Base-by-base conservation (phyloP, 2,888 invertebrate species). In the Zaprionus bogoriensis region DNA sequence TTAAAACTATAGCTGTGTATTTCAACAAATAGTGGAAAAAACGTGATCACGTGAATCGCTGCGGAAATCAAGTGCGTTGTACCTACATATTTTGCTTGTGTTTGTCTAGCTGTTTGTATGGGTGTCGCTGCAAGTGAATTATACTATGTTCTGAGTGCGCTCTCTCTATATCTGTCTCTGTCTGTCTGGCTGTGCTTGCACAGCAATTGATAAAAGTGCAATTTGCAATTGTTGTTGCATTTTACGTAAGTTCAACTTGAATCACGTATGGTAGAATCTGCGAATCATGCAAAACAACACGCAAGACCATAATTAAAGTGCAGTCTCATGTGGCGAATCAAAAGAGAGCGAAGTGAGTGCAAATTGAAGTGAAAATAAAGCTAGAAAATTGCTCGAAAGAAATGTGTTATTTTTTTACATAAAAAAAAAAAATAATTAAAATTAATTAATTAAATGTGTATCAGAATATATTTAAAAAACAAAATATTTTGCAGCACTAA, bases 171-270 rank as follows among this genome's bases (percentile, higher is more conserved):
- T 25, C 27, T 39, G n/a, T 44, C 20, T 39, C 17, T 45, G 10
- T 47, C 44, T 46, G 23, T 42, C 25, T 27, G 30, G 3, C 6
- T 36, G 9, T 28, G 42, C 27, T 48, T 14, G 19, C 36, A n/a
- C n/a, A n/a, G n/a, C n/a, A n/a, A n/a, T 59, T 54, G 51, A 63
- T 47, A 60, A 83, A 65, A 67, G 67, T 71, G 85, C 58, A 82
- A 67, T 47, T 63, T 44, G 53, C 51, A 25, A 1, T 54, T 68
- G 19, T 42, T 46, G 30, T 54, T 65, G 62, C 36, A 61, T 61
- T 78, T 81, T 78, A 85, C 75, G 62, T 84, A 74, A 84, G 75
- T 22, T 44, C 20, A 52, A 65, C 59, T 67, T 61, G 45, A 60
- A 28, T 14, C 22, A 50, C 36, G 46, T n/a, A n/a, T n/a, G n/a